Base-by-base conservation (phyloP, 2,113 vertebrate genomes). In the Astatoreochromis straeleni region DNA sequence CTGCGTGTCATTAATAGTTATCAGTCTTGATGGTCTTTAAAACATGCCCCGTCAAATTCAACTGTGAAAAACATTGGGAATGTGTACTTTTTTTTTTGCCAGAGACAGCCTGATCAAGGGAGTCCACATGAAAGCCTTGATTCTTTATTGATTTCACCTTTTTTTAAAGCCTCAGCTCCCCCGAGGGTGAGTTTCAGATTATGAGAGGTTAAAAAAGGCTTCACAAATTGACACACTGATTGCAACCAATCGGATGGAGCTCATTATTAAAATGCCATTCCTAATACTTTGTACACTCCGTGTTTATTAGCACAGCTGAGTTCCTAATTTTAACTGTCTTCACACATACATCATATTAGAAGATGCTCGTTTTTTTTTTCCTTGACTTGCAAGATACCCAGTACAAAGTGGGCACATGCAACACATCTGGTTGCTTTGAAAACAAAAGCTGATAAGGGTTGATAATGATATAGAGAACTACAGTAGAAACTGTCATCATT, bases 361-460 rank as follows among this genome's bases (percentile, higher is more conserved):
- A 85, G 89, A 82, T 35, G 45, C 70, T 78, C 17, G 83, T 6
- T 80, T 60, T 88, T 17, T 88, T 33, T 88, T 82, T 13, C 57
- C 21, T 29, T 68, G 11, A 45, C 68, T 78, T 87, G 78, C 42
- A 58, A 63, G 75, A 87, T 85, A 68, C 83, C 35, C 21, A 35
- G 88, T 85, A 91, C 93, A 95, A 93, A 95, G 89, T 92, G 83
- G 45, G 85, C 82, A 94, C 93, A 91, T 89, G 92, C 82, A 92
- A 92, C 87, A 73, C 88, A 83, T 87, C 87, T 85, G 82, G 75
- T 54, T 83, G 83, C 89, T 95, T 95, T 93, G 87, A 94, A 94
- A 87, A 90, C 42, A 65, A 73, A 91, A 91, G 86, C 88, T 93
- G 92, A 93, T 94, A 93, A 90, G 88, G 88, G 87, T 82, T 94